Evolutionary conservation across 2,113 vertebrate species (phyloP).

Genomic region (Galeopterus variegatus): DNA sequence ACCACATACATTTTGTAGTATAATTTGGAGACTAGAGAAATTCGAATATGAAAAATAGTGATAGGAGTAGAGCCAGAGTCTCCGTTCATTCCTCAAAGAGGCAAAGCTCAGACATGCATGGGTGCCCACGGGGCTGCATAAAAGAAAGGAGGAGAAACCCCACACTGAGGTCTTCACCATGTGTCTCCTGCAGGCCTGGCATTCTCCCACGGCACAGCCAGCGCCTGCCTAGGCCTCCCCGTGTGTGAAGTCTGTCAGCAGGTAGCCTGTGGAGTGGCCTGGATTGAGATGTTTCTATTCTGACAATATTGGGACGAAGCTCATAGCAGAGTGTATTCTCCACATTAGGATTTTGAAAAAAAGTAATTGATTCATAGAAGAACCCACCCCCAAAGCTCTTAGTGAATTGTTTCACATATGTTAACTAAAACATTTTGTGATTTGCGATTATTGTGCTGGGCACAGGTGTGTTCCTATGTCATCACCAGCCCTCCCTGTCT

Average conservation of each 20-base stretch:
- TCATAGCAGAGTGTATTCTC: background rate
- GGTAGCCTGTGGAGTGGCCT: background rate
- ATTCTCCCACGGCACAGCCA: background rate
- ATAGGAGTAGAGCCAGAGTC: no score
- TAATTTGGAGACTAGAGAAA: accelerated
- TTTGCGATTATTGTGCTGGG: background rate
- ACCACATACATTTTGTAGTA: accelerated
- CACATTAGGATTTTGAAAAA: background rate
- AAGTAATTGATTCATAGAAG: background rate
- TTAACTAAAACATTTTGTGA: background rate
- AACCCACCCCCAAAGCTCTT: no score
- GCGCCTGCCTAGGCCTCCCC: background rate
- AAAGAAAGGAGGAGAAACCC: background rate
- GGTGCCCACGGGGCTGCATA: accelerated
- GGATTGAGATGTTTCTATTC: background rate
- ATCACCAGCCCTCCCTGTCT: no score
- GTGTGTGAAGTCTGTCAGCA: background rate
- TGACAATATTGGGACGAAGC: background rate
- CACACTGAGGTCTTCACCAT: background rate
- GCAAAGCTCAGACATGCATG: background rate
- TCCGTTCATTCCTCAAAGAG: background rate
- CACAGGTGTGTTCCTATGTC: accelerated
- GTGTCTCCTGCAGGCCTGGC: background rate
- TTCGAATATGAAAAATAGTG: accelerated
- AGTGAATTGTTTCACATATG: background rate